phyloP scores from a whole-genome alignment of 2,797 vertebrate species.

The Phoebastria nigripes region DNA sequence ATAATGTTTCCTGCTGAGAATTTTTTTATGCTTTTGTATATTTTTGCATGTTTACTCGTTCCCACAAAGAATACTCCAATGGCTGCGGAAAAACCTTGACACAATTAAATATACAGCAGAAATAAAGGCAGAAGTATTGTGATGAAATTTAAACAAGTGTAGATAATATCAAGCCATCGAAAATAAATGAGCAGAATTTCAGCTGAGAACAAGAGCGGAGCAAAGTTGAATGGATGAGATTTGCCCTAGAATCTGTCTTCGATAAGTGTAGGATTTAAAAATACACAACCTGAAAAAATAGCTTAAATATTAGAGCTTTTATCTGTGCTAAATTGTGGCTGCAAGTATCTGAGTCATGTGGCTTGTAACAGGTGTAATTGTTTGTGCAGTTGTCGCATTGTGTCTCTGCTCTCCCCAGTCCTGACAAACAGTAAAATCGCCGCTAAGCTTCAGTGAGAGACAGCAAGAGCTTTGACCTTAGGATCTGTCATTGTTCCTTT shows the following conservation, averaged over 20 bases:
- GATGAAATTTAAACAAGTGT: neutral
- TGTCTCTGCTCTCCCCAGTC: neutral
- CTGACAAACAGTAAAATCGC: neutral
- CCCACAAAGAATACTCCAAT: neutral
- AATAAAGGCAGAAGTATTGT: neutral
- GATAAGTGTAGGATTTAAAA: slow-evolving; percentile 26
- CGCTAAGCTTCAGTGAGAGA: neutral
- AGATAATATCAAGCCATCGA: neutral
- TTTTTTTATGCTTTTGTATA: neutral
- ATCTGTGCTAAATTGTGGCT: slow-evolving; percentile 11
- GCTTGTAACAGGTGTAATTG: slow-evolving; percentile 10
- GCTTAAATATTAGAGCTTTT: slow-evolving; percentile 25
- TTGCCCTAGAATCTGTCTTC: slow-evolving; percentile 17
- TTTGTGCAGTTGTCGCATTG: neutral
- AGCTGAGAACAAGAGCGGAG: neutral
- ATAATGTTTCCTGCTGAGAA: neutral
- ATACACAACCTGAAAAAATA: neutral
- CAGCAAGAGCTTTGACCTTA: slow-evolving; percentile 29
- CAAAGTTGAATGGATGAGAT: neutral
- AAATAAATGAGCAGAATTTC: slow-evolving; percentile 16
- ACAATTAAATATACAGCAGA: neutral
- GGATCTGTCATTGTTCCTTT: slow-evolving; percentile 36
- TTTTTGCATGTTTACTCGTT: neutral
- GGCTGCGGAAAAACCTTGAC: neutral
- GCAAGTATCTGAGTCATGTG: slow-evolving; percentile 10